phyloP scores from a whole-genome alignment of 2,888 invertebrate genomes.

The Halictus quadricinctus region DNA sequence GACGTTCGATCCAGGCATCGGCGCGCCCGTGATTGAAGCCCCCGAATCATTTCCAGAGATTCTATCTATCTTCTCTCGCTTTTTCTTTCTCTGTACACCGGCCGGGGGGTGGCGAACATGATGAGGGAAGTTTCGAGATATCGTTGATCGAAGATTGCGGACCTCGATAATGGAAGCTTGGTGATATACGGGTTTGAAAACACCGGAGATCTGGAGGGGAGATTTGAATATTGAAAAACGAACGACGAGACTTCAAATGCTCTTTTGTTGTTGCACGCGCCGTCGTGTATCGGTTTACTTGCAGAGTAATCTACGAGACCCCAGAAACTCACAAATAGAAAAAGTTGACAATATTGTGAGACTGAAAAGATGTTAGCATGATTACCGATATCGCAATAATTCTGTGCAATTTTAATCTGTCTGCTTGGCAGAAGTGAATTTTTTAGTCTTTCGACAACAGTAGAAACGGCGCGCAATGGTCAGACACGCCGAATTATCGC shows the following conservation, averaged over 20 bases:
- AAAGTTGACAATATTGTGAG: background rate
- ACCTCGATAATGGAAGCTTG: background rate
- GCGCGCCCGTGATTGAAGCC: slow-evolving; percentile 4
- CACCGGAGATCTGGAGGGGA: background rate
- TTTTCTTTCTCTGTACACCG: background rate
- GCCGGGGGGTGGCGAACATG: background rate
- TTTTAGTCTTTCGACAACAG: background rate
- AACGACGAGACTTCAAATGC: background rate
- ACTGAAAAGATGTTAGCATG: too few relatives aligned
- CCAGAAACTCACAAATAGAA: background rate
- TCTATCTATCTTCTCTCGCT: background rate
- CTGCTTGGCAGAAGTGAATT: background rate
- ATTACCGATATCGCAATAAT: background rate
- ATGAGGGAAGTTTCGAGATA: slow-evolving; percentile 11
- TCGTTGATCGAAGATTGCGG: slow-evolving; percentile 4
- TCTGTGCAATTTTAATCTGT: background rate
- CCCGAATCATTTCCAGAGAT: slow-evolving; percentile 4
- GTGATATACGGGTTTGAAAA: background rate
- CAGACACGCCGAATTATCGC: background rate
- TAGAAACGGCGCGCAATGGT: background rate
- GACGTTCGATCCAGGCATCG: slow-evolving; percentile 13
- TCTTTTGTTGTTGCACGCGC: background rate
- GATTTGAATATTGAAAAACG: background rate
- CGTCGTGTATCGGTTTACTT: background rate
- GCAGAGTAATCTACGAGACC: background rate